These are phyloP conservation scores for Anguilla rostrata DNA, from an alignment of 2,113 vertebrate species.

Conservation along the genomic window DNA sequence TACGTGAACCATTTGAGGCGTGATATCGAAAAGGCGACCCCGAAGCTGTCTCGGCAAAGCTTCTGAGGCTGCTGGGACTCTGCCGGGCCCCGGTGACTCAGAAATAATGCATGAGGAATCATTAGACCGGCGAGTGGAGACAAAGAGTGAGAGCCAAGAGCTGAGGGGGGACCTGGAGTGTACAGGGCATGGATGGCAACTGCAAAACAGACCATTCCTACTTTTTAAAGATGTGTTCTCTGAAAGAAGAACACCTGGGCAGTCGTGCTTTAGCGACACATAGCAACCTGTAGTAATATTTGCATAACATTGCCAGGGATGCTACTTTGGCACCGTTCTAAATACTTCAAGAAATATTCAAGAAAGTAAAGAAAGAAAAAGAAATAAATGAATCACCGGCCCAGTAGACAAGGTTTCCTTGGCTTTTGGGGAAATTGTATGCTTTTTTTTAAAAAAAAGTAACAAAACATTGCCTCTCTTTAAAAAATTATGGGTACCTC, in stretches of 20 bases:
- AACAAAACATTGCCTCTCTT: too few species aligned
- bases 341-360: not conserved
- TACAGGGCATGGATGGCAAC: not conserved
- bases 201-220: not conserved
- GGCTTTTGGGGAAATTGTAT: too few species aligned
- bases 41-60: not conserved
- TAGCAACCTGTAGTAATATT: not conserved
- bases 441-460: too few species aligned
- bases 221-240: not conserved
- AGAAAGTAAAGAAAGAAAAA: too few species aligned
- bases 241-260: not conserved
- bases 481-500: too few species aligned
- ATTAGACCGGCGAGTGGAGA: not conserved
- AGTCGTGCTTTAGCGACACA: not conserved
- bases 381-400: too few species aligned
- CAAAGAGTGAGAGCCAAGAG: not conserved
- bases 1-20: not conserved
- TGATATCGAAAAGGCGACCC: not conserved
- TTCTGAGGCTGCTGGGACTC: not conserved
- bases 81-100: not conserved
- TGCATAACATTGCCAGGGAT: not conserved
- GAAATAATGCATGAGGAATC: conserved; percentile 1
- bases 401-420: too few species aligned
- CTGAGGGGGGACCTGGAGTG: not conserved
- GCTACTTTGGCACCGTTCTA: not conserved